Evolutionary conservation across 2,888 invertebrate species (phyloP), one percentile per base, ranked within the genome.

Genomic region (Drosophila paramelanica): DNA sequence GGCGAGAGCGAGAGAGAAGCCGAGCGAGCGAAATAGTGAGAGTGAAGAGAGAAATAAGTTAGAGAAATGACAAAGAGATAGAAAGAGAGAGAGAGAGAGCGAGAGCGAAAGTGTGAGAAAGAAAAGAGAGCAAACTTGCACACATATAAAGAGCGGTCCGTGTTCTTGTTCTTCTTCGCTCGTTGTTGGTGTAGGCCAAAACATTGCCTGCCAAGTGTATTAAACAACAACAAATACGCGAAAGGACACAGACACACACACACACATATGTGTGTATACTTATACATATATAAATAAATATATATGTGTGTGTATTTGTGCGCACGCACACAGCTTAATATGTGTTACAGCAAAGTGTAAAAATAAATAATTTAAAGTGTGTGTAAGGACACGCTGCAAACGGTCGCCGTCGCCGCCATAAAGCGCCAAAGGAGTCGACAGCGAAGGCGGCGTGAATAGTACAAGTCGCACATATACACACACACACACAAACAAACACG

Each of bases 311-410:
- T 46, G 31, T 27, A 14, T 45, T 36, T 55, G 27, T 27, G 36
- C 33, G 14, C 43, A 45, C 51, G 46, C 74, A 43, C 23, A 53
- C 64, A 72, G 61, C 89, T 77, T 87, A 73, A 84, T 84, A 89
- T 88, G 83, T 89, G 81, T 84, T 81, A 88, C 89, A 88, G 86
- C 88, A 73, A 79, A 89, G 89, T 89, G 85, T 86, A 89, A 88
- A 89, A 89, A 89, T 89, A 86, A 86, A 86, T 89, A 86, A 86
- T 86, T 86, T 89, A 86, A 89, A 86, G 86, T 89, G 88, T 89
- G 84, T 85, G 83, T 89, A 89, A 85, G 83, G 86, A 89, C 88
- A 85, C 73, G 86, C 72, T 76, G 82, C 79, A 81, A 86, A 83
- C 74, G 84, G 75, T 69, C 68, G 79, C 75, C 79, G 56, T 72